phyloP scores from a whole-genome alignment of 2,113 vertebrate species.

The Neodontobutis hainanensis region DNA sequence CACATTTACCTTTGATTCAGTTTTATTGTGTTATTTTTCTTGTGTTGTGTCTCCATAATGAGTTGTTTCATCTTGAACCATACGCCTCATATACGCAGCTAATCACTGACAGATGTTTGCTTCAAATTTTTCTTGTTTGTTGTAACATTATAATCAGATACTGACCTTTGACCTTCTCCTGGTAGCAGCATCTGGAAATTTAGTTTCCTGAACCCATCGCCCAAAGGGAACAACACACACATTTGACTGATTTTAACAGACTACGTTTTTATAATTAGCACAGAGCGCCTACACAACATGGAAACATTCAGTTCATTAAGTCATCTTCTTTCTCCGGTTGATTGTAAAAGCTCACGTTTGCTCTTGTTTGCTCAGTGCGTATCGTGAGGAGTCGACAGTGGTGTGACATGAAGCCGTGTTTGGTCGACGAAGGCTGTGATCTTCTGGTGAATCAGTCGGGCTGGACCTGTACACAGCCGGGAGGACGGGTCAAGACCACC shows the following conservation, averaged over 20 bases:
- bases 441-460: conserved; percentile 90
- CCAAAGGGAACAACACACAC: background rate
- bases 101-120: background rate
- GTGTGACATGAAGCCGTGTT: conserved; percentile 93
- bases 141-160: conserved; percentile 1
- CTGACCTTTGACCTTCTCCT: background rate
- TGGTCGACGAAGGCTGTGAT: conserved; percentile 90
- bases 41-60: too few species aligned
- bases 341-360: background rate
- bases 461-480: conserved; percentile 94
- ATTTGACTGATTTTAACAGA: background rate
- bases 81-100: background rate
- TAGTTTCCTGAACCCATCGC: background rate
- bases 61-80: background rate
- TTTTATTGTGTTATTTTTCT: too few species aligned
- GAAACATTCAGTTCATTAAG: too few species aligned
- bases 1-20: too few species aligned
- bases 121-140: background rate
- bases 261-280: too few species aligned
- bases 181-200: background rate
- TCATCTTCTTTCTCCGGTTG: too few species aligned
- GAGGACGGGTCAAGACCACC: conserved; percentile 92
- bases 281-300: too few species aligned
- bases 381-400: conserved; percentile 89
- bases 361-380: conserved; percentile 72